Percentiles rank a stretch among this genome's conserved stretches.
Conservation (phyloP, 2,888 invertebrate genomes). For the Ganaspis brasiliensis region DNA sequence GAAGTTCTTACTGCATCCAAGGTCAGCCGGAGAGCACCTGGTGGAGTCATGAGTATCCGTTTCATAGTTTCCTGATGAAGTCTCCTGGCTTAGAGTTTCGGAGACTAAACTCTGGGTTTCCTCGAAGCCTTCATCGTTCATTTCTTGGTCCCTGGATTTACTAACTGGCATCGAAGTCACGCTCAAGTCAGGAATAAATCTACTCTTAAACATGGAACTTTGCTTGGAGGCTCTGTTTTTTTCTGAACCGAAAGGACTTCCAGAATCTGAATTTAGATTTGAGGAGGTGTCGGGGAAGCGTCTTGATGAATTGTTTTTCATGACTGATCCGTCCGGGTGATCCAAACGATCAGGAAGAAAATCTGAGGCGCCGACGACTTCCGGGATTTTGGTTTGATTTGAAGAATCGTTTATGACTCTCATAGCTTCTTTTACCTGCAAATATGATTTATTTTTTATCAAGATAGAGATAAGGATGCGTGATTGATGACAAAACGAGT, state of each 20-base stretch:
- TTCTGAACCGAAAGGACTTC: slow-evolving; percentile 38
- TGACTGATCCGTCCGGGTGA: slow-evolving; percentile 14
- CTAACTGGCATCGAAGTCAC: slow-evolving; percentile 79
- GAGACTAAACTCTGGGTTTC: slow-evolving; percentile 94
- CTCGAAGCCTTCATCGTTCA: slow-evolving; percentile 95
- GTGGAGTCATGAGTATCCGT: slow-evolving; percentile 84
- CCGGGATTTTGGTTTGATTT: slow-evolving; percentile 67
- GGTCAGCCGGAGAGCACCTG: slow-evolving; percentile 76
- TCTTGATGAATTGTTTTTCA: slow-evolving; percentile 7
- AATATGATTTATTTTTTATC: neutral
- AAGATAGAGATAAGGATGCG: neutral
- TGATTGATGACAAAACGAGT: too few relatives aligned
- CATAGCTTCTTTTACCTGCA: slow-evolving; percentile 68
- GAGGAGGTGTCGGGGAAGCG: slow-evolving; percentile 6
- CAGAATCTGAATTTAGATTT: neutral
- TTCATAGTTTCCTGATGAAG: slow-evolving; percentile 87
- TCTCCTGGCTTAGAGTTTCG: slow-evolving; percentile 92
- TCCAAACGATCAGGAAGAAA: neutral
- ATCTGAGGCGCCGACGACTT: neutral
- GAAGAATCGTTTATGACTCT: slow-evolving; percentile 72
- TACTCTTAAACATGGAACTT: slow-evolving; percentile 63
- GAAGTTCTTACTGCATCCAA: slow-evolving; percentile 56
- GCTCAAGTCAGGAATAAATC: slow-evolving; percentile 81
- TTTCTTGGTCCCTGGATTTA: slow-evolving; percentile 84
- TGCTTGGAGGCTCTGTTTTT: slow-evolving; percentile 36